Percentiles rank a stretch among this genome's conserved stretches.
Conservation (phyloP, 23 tunicate species). For the Ciona savignyi region DNA sequence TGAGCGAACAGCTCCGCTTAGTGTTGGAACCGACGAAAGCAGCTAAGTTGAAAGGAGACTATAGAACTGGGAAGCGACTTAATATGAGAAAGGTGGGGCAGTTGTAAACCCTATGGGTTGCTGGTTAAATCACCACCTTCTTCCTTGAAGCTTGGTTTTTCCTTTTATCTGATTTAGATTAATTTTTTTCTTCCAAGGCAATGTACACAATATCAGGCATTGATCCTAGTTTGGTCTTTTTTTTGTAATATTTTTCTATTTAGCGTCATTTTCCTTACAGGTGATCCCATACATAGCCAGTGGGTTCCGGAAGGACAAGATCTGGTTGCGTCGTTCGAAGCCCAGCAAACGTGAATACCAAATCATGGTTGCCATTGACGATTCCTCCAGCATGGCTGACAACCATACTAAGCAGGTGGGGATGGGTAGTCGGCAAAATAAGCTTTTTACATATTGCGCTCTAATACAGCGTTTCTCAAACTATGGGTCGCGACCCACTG, state of each 20-base stretch:
- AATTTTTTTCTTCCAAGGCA: too few relatives aligned
- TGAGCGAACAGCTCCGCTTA: slow-evolving; percentile 91
- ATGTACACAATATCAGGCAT: too few relatives aligned
- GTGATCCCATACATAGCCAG: slow-evolving; percentile 92
- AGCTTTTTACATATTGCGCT: too few relatives aligned
- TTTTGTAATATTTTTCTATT: too few relatives aligned
- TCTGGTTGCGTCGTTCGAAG: slow-evolving; percentile 92
- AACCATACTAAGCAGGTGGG: slow-evolving; percentile 94
- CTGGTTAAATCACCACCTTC: too few relatives aligned
- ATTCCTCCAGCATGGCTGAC: slow-evolving; percentile 89
- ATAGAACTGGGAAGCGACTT: slow-evolving; percentile 82
- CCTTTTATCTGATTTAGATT: too few relatives aligned
- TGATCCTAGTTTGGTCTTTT: not conserved
- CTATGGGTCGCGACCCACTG: too few relatives aligned
- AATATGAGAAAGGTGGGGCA: slow-evolving; percentile 94
- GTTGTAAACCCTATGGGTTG: too few relatives aligned
- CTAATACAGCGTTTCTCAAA: too few relatives aligned
- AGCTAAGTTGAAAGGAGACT: slow-evolving; percentile 89
- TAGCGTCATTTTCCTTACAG: slow-evolving; percentile 13
- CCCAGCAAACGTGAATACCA: slow-evolving; percentile 85
- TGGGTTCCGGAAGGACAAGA: slow-evolving; percentile 92
- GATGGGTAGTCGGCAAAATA: too few relatives aligned
- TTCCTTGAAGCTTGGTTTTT: too few relatives aligned
- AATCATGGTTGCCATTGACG: slow-evolving; percentile 93
- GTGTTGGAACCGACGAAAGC: slow-evolving; percentile 89